These are phyloP conservation scores for Chrysomela aeneicollis DNA, from an alignment of 2,888 invertebrate genomes.

Conservation along the genomic window DNA sequence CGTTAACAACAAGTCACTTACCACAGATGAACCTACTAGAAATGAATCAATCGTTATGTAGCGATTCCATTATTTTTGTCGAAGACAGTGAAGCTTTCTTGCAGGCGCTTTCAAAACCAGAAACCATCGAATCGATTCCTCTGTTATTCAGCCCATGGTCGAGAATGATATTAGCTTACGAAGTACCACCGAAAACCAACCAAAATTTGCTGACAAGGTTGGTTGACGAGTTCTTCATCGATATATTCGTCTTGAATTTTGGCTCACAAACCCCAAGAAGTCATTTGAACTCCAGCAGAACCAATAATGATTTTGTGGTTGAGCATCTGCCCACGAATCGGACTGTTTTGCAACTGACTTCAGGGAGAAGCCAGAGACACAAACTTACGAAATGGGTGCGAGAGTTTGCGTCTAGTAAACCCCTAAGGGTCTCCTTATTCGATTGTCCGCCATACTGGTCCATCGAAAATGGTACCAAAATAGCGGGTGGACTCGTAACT, in stretches of 20 bases:
- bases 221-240: conserved; percentile 3
- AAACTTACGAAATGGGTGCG: conserved; percentile 8
- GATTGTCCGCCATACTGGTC: conserved; percentile 17
- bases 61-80: not conserved
- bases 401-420: not conserved
- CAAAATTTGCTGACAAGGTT: not conserved
- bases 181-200: not conserved
- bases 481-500: not conserved
- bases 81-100: not conserved
- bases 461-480: conserved; percentile 9
- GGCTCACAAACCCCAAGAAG: not conserved
- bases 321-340: not conserved
- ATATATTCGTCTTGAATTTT: not conserved
- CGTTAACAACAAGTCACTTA: not conserved
- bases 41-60: not conserved
- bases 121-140: not conserved
- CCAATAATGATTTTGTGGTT: not conserved
- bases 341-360: not conserved
- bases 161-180: not conserved
- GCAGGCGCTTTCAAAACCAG: not conserved
- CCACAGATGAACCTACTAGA: not conserved
- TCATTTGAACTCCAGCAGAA: not conserved
- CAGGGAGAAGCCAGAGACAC: not conserved
- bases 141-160: not conserved
- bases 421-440: conserved; percentile 3